Percentiles rank a stretch among this genome's conserved stretches.
Conservation (phyloP, 2,797 vertebrate genomes). For the Clarias pachynema region DNA sequence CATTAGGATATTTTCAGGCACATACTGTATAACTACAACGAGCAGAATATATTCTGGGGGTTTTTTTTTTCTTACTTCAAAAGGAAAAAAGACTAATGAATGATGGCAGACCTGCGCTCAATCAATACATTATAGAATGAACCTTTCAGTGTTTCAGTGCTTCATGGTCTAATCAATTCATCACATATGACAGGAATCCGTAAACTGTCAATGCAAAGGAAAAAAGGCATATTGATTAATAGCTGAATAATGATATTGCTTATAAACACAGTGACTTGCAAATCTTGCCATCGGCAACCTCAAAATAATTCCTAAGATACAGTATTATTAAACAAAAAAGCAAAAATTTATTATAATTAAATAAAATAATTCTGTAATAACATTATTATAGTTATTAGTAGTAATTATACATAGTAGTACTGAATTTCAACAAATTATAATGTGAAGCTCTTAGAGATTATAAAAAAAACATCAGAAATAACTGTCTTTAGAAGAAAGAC, state of each 20-base stretch:
- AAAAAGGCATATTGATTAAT: neutral
- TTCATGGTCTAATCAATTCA: neutral
- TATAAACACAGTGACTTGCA: neutral
- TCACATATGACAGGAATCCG: constrained; percentile 16
- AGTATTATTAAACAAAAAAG: neutral
- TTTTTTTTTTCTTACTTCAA: neutral
- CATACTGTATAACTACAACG: neutral
- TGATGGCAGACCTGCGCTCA: neutral
- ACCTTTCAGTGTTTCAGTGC: neutral
- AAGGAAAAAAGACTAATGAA: constrained; percentile 22
- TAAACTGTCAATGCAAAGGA: constrained; percentile 5
- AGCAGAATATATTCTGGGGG: constrained; percentile 11
- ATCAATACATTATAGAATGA: neutral
- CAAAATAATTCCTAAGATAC: neutral
- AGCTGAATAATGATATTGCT: neutral
- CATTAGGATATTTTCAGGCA: constrained; percentile 30
- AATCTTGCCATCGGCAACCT: neutral
- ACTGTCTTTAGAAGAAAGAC: neutral
- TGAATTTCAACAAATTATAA: neutral
- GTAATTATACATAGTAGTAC: neutral
- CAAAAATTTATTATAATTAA: neutral
- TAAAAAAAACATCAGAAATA: neutral
- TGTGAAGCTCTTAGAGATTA: neutral
- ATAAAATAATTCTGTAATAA: neutral
- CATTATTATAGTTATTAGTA: no score